Evolutionary conservation across 2,888 invertebrate genomes (phyloP).

Genomic region (Drosophila meridionalis): DNA sequence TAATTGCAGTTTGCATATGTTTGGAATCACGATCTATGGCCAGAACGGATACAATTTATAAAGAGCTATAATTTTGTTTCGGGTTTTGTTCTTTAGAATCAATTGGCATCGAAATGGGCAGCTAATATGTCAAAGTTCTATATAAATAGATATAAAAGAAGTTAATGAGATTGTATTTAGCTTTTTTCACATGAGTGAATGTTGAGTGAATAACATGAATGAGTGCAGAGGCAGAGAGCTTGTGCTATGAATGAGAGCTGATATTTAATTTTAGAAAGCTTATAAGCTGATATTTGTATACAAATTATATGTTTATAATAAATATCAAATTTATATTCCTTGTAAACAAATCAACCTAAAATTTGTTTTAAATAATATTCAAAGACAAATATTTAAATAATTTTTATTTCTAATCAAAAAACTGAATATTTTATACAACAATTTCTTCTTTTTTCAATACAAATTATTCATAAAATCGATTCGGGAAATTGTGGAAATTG

Average conservation of each 20-base stretch:
- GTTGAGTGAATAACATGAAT: not conserved
- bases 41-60: conserved; percentile 13
- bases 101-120: not conserved
- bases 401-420: too few relatives aligned
- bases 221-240: not conserved
- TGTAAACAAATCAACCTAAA: too few relatives aligned
- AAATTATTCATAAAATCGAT: not conserved
- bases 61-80: conserved; percentile 4
- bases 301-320: too few relatives aligned
- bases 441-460: not conserved
- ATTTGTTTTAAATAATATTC: too few relatives aligned
- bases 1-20: conserved; percentile 60
- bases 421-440: not conserved
- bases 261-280: too few relatives aligned
- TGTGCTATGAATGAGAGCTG: not conserved
- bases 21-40: conserved; percentile 35
- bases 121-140: not conserved
- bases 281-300: too few relatives aligned
- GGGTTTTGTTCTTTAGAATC: not conserved
- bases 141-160: not conserved
- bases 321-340: too few relatives aligned
- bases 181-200: not conserved
- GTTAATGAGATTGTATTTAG: not conserved
- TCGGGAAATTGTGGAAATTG: not conserved
- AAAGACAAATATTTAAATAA: too few relatives aligned